Evolutionary conservation across 2,888 invertebrate genomes (phyloP), one percentile per base, ranked within the genome.

Genomic region (Acrobasis suavella): DNA sequence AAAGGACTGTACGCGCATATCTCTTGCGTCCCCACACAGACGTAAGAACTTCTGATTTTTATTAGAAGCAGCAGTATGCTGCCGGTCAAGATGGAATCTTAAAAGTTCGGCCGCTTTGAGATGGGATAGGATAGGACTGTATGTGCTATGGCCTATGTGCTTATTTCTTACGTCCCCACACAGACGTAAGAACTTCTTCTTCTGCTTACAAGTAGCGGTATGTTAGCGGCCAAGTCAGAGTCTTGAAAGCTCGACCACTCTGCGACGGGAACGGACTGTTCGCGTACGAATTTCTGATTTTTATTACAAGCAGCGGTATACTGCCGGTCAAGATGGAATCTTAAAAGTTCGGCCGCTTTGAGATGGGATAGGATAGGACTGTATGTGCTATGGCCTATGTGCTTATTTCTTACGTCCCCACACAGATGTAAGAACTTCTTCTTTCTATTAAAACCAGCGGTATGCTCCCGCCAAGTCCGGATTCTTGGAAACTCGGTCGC

Each of bases 191-290:
- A 6, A 32, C 32, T 32, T 7, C 7, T 5, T 32, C 32, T 32
- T 32, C 8, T 32, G 2, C 32, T 32, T 96, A 89, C 70, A 94
- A 95, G 65, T 66, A 78, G 0, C 83, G 91, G 0, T 86, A 87
- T 62, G 69, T 74, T 6, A 69, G 67, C 0, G 95, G 94, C 0
- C 77, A 77, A 22, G 72, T 94, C 0, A 95, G 95, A 0, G 85
- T 91, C 1, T 77, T 94, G 71, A 93, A 94, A 76, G 78, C 90
- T 9, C 79, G 94, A 14, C 95, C 95, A 0, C 76, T 81, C 7
- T 96, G 96, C 74, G 94, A 95, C 73, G 93, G 89, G 1, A 93
- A 94, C 68, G 96, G 95, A 0, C 80, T 86, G n/a, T 95, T 86
- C 71, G 85, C 85, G 0, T 96, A 89, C 90, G 93, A 62, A 46